A percentile compares a stretch with the other conserved stretches of the same genome.
Conservation (phyloP, 2,113 vertebrate species). For the Pteruthius melanotis region DNA sequence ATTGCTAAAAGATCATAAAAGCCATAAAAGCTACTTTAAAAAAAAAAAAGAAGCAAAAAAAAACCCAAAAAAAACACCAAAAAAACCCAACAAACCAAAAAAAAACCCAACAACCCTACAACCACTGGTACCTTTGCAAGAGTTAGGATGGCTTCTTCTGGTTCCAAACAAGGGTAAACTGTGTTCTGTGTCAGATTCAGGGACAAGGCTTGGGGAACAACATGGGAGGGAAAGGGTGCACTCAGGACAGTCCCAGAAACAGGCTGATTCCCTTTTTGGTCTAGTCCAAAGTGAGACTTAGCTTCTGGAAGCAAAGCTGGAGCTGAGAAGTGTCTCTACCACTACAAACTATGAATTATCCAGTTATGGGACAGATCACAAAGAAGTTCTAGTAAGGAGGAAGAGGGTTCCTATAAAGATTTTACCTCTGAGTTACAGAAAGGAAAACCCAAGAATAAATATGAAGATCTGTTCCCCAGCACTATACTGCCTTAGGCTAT, state of each 20-base stretch:
- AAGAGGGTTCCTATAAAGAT: background rate
- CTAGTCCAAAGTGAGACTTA: background rate
- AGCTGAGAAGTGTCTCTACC: background rate
- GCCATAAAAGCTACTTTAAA: background rate
- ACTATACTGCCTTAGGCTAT: background rate
- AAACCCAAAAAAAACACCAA: too few relatives aligned
- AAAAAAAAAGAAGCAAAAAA: background rate
- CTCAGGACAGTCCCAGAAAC: background rate
- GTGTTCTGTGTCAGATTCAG: background rate
- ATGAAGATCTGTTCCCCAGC: background rate
- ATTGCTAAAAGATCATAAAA: background rate
- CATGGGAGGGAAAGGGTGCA: background rate
- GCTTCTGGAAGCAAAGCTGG: background rate
- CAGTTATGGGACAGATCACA: background rate
- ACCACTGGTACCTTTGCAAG: background rate
- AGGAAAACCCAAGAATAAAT: background rate
- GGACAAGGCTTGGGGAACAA: background rate
- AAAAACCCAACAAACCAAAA: too few relatives aligned
- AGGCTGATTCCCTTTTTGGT: background rate
- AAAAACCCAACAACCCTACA: too few relatives aligned
- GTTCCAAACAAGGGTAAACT: background rate
- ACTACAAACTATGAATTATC: background rate
- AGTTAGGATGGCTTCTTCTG: background rate
- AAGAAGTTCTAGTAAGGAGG: background rate
- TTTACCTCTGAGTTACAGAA: background rate